Evolutionary conservation across 2,888 invertebrate genomes (phyloP), one percentile per base, ranked within the genome.

Genomic region (Parnassius apollo): DNA sequence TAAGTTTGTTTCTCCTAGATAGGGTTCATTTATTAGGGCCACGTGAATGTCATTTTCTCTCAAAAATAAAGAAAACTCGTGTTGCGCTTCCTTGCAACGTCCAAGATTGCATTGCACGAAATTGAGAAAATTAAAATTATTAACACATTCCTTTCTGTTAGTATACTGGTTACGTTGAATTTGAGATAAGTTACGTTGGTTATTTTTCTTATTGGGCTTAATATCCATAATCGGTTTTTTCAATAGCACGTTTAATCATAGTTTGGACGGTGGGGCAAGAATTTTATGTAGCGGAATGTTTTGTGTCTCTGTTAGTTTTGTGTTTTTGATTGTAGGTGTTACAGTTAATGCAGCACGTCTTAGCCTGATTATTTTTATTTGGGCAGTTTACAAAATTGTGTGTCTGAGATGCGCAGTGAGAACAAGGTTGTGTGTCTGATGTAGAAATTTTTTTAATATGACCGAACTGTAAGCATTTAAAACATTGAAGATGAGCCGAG

Each of bases 281-380:
- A 11, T 55, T 55, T 7, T 45, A 55, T 42, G 55, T 55, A 42
- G 55, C 55, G 9, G 55, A 55, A 18, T 55, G 55, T 45, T 54
- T 11, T 7, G 54, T 54, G 25, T 54, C 13, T 12, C n/a, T 18
- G 13, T 42, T 42, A 7, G 42, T n/a, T 42, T 25, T 25, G 11
- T 42, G 12, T 42, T 25, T 25, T 25, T 25, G 25, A 12, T 54
- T 54, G 42, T 44, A 12, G 2, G 35, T 42, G 11, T 18, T 9
- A 12, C 55, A 55, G 22, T 55, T 55, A 44, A 18, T 8, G 25
- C 56, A 56, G 10, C 10, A 13, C 0, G 25, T 1, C 12, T 45
- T 25, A 18, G 8, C 25, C 2, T 18, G 11, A 9, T 56, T 46
- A 4, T 18, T 7, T 22, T 56, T 56, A 12, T 18, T 2, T 4